Conservation (phyloP, 2,888 invertebrate genomes). For the Polydrusus cervinus region DNA sequence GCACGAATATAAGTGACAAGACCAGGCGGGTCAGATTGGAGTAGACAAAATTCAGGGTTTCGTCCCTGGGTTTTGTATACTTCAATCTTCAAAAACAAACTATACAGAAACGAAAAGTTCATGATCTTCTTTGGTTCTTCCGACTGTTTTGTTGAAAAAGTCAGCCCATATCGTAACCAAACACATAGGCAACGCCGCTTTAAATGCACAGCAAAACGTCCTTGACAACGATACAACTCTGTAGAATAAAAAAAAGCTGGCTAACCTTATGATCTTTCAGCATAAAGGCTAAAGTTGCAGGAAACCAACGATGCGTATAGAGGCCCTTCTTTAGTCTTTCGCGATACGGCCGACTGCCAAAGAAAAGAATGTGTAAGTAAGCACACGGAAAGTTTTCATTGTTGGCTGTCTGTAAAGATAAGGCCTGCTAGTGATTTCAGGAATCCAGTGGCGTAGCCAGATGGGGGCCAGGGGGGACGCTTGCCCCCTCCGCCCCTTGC, state of each 20-base stretch:
- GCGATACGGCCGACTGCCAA: conserved; percentile 49
- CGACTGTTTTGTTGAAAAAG: background rate
- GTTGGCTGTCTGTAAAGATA: conserved; percentile 44
- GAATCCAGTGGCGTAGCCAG: conserved; percentile 27
- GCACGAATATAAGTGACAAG: too few species aligned
- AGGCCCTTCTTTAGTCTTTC: conserved; percentile 53
- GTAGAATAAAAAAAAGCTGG: conserved; percentile 45
- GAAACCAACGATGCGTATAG: conserved; percentile 45
- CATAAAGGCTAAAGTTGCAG: conserved; percentile 41
- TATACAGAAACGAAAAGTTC: too few species aligned
- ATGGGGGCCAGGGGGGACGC: too few species aligned
- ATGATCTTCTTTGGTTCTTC: background rate
- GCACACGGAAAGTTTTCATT: conserved; percentile 42
- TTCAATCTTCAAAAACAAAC: too few species aligned
- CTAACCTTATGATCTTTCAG: conserved; percentile 13
- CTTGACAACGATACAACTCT: conserved; percentile 51
- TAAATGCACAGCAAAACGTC: conserved; percentile 36
- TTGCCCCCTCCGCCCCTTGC: too few species aligned
- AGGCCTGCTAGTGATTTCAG: conserved; percentile 44
- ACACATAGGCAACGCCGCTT: conserved; percentile 30
- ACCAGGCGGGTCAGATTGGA: too few species aligned
- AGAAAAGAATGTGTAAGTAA: conserved; percentile 53
- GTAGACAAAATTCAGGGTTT: too few species aligned
- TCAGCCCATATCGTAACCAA: too few species aligned
- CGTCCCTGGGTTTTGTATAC: too few species aligned